Conservation (phyloP, 2,888 invertebrate species). For the Anoplius nigerrimus region DNA sequence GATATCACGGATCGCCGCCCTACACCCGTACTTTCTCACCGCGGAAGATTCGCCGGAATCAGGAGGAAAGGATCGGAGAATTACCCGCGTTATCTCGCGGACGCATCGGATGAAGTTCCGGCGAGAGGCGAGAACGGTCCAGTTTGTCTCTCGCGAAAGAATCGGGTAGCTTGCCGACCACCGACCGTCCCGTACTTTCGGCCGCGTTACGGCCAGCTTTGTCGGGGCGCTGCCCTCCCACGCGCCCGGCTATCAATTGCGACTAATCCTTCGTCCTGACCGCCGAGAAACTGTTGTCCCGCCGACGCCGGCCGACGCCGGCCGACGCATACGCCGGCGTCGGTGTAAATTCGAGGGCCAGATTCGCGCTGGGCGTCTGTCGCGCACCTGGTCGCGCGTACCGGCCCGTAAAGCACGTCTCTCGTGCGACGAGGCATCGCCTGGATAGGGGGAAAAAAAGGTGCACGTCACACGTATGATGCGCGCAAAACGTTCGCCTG, state of each 20-base stretch:
- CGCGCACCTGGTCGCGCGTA: not conserved
- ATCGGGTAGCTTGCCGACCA: not conserved
- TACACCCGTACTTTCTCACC: no score
- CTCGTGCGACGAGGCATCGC: constrained; percentile 6
- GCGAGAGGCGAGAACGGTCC: no score
- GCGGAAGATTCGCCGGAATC: not conserved
- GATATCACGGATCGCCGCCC: no score
- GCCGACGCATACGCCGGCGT: no score
- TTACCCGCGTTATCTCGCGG: no score
- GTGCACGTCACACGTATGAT: constrained; percentile 1
- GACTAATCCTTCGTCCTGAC: constrained; percentile 60
- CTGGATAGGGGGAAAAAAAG: not conserved
- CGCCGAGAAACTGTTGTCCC: constrained; percentile 56
- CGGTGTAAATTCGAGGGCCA: not conserved
- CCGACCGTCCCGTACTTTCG: constrained; percentile 21
- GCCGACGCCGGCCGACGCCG: not conserved
- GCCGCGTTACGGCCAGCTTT: constrained; percentile 44
- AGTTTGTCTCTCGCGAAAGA: no score
- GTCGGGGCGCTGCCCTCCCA: constrained; percentile 44
- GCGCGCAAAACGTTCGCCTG: constrained; percentile 17
- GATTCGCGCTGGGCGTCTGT: not conserved
- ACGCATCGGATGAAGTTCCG: no score
- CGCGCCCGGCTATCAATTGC: constrained; percentile 61
- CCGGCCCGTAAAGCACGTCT: not conserved
- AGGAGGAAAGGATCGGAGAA: no score